Base-by-base conservation (phyloP, 92 coral and sea anemone species). In the Siderastrea siderea region DNA sequence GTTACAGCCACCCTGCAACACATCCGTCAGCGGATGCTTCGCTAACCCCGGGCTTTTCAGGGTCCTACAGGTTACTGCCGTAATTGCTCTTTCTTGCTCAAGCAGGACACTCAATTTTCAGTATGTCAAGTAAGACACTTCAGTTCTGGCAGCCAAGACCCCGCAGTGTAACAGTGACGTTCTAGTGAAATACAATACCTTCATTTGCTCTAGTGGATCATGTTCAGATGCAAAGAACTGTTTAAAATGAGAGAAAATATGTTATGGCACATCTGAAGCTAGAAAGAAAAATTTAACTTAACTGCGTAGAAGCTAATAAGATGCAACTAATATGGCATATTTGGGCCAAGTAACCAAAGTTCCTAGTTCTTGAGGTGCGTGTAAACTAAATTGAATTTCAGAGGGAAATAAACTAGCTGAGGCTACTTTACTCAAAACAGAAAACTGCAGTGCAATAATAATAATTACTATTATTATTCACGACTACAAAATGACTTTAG, bases 151-250 rank as follows among this genome's bases (percentile, higher is more conserved):
- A 74, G 87, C 87, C 80, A 84, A 61, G 87, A 60, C 54, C 74
- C 80, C 80, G 64, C 87, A 84, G 71, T 62, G 87, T 62, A 84
- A 73, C 71, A 84, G 80, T 74, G 87, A 84, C 47, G 77, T 68
- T 68, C 84, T 85, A 78, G 59, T 76, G 74, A 60, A 81, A 93
- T 95, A 95, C 98, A 95, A 95, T 95, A 95, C 98, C 98, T 95
- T 95, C 83, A 89, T 78, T 77, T 95, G 98, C 90, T 84, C 91
- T 95, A 90, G 98, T 82, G 89, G 98, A 84, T 95, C 98, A 94
- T 92, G 96, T 87, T 95, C 98, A 95, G 94, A 92, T 90, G 96
- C 98, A 95, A 93, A 90, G 75, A 93, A 95, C 98, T 95, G 98
- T 95, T 95, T 87, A 84, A 95, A 95, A 94, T 93, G 98, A 95